Conservation (phyloP, 2,888 invertebrate species). For the Amblyjoppa fuscipennis region DNA sequence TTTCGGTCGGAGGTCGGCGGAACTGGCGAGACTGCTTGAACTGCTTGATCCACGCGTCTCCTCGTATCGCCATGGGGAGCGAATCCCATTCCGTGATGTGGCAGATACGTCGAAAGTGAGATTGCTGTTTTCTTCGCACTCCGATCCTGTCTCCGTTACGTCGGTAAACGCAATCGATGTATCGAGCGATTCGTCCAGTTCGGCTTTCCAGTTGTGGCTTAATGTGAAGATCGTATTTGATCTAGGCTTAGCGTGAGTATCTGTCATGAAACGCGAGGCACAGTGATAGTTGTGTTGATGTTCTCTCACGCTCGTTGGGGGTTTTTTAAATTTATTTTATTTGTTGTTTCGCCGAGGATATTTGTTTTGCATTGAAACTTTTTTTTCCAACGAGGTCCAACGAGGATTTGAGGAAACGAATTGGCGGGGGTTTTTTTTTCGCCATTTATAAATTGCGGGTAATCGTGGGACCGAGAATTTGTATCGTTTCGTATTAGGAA, state of each 20-base stretch:
- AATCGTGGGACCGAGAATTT: neutral
- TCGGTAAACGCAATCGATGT: conserved; percentile 66
- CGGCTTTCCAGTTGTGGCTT: conserved; percentile 73
- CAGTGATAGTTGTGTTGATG: conserved; percentile 73
- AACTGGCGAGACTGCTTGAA: conserved; percentile 43
- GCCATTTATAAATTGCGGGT: conserved; percentile 9
- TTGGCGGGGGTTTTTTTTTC: conserved; percentile 11
- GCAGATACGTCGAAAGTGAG: conserved; percentile 52
- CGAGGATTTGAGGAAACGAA: neutral
- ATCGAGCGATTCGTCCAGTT: conserved; percentile 66
- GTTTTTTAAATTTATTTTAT: conserved; percentile 28
- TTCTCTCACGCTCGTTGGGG: conserved; percentile 60
- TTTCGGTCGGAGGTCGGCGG: neutral
- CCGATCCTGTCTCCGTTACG: conserved; percentile 63
- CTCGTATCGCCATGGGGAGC: conserved; percentile 75
- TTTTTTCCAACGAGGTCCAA: conserved; percentile 32
- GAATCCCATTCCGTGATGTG: conserved; percentile 48
- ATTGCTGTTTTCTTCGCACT: conserved; percentile 60
- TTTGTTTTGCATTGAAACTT: neutral
- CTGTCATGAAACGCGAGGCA: conserved; percentile 82
- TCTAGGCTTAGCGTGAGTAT: conserved; percentile 78
- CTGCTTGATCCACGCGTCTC: conserved; percentile 53
- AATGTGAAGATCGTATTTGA: conserved; percentile 79
- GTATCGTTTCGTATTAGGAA: conserved; percentile 14
- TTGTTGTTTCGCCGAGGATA: conserved; percentile 44